These are phyloP conservation scores for Stenichneumon culpator DNA, from an alignment of 2,888 invertebrate species.

Conservation along the genomic window DNA sequence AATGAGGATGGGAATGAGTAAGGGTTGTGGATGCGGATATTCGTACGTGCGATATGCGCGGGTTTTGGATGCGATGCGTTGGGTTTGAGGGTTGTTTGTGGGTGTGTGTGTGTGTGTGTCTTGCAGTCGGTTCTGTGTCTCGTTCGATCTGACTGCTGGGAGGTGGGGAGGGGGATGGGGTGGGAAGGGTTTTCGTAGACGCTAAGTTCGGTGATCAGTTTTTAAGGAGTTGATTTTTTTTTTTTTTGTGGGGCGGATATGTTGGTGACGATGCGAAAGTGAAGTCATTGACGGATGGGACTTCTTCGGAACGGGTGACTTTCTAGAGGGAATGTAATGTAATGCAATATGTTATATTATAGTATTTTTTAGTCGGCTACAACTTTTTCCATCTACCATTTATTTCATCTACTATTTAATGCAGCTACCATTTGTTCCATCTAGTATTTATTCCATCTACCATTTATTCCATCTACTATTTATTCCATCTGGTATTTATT, in stretches of 20 bases:
- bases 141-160: not conserved
- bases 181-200: not conserved
- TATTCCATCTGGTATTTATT: too few relatives aligned
- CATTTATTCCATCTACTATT: too few relatives aligned
- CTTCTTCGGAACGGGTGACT: too few relatives aligned
- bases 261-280: not conserved
- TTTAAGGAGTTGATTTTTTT: not conserved
- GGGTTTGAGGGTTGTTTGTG: constrained; percentile 33
- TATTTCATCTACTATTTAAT: too few relatives aligned
- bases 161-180: not conserved
- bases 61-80: constrained; percentile 22
- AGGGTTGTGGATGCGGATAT: constrained; percentile 60
- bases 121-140: not conserved
- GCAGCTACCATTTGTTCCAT: too few relatives aligned
- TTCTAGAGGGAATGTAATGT: too few relatives aligned
- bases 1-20: constrained; percentile 60
- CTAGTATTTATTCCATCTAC: too few relatives aligned
- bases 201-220: not conserved
- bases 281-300: too few relatives aligned
- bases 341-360: too few relatives aligned
- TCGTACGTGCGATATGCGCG: constrained; percentile 38
- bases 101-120: not conserved
- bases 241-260: not conserved
- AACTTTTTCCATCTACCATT: too few relatives aligned
- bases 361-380: too few relatives aligned